phyloP scores from a whole-genome alignment of 2,888 invertebrate genomes.

The Brachypalpus laphriformis region DNA sequence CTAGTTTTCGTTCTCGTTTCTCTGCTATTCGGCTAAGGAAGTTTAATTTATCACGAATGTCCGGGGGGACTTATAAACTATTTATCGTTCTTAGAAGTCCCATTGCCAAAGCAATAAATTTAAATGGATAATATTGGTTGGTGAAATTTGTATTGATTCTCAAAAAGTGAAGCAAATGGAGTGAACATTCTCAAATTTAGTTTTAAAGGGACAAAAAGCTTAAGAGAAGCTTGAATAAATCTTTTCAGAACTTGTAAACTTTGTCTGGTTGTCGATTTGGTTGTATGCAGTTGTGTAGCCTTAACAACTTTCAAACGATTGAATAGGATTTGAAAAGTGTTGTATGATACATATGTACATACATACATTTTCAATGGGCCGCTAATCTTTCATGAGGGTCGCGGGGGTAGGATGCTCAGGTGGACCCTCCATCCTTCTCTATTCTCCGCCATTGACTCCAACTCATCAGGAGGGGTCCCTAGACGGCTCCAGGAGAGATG shows the following conservation, averaged over 20 bases:
- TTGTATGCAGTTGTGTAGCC: no score
- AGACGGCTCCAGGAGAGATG: no score
- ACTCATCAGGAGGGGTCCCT: no score
- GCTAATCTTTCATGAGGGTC: no score
- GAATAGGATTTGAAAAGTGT: no score
- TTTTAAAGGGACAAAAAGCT: not conserved
- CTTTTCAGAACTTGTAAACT: not conserved
- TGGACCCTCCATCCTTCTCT: no score
- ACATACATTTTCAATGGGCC: no score
- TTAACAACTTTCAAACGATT: no score
- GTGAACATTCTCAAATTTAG: not conserved
- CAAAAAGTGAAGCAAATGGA: not conserved
- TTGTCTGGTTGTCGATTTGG: no score
- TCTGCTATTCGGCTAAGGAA: constrained; percentile 42
- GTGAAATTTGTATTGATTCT: constrained; percentile 69
- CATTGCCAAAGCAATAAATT: constrained; percentile 69
- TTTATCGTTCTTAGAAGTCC: constrained; percentile 69
- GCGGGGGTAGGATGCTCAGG: no score
- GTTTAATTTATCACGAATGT: constrained; percentile 72
- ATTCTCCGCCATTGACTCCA: no score
- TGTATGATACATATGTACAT: no score
- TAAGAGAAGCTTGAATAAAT: not conserved
- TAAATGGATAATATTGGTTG: constrained; percentile 69
- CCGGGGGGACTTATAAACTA: constrained; percentile 70
- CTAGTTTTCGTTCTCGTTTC: not conserved